A percentile compares a stretch with the other conserved stretches of the same genome.
Conservation (phyloP, 1,140 invertebrate genomes). For the Neuroterus valhalla region DNA sequence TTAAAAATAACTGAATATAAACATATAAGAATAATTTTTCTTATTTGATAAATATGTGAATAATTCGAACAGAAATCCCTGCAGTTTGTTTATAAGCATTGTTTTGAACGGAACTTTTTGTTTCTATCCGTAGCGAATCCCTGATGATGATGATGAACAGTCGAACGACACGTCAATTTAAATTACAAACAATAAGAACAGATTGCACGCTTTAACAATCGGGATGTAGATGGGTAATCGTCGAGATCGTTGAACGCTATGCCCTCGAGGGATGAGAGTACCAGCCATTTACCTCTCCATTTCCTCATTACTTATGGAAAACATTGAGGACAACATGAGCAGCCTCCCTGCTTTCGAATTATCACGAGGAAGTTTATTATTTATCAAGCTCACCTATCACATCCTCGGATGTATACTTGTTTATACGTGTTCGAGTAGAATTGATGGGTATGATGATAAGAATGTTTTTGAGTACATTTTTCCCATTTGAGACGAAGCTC, state of each 20-base stretch:
- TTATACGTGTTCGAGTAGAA: neutral
- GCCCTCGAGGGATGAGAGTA: constrained; percentile 28
- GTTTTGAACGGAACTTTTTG: too few species aligned
- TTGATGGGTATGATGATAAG: neutral
- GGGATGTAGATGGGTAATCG: constrained; percentile 38
- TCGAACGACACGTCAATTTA: constrained; percentile 37
- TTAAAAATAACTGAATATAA: too few species aligned
- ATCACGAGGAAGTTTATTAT: neutral
- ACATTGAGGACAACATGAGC: constrained; percentile 37
- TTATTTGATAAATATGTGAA: too few species aligned
- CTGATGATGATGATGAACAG: neutral
- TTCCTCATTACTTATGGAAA: constrained; percentile 42
- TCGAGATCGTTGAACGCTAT: constrained; percentile 21
- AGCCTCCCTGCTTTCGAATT: neutral
- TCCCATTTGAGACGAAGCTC: neutral
- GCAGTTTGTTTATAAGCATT: too few species aligned
- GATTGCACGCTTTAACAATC: constrained; percentile 36
- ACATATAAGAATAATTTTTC: too few species aligned
- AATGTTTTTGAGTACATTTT: neutral
- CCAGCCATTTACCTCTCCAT: constrained; percentile 41
- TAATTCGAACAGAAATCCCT: too few species aligned
- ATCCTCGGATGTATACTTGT: neutral
- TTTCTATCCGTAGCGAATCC: too few species aligned
- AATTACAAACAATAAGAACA: constrained; percentile 49
- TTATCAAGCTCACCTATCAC: neutral